Evolutionary conservation across 2,113 vertebrate species (phyloP).

Genomic region (Corvus cornix): DNA sequence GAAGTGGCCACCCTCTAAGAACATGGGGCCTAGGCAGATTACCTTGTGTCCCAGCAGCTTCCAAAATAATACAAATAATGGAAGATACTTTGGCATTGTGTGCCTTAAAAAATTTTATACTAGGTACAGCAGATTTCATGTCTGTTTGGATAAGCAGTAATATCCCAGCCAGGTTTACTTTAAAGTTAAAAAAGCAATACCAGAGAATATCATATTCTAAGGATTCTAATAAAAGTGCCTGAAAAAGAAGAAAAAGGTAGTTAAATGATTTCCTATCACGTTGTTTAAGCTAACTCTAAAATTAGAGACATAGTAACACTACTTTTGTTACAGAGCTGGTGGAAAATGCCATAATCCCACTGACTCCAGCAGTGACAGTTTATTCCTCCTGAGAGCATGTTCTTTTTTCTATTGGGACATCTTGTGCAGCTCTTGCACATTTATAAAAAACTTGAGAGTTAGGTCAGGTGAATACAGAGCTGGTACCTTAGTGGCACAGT

Average conservation of each 20-base stretch:
- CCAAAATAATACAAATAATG: not conserved
- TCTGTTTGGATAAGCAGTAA: not conserved
- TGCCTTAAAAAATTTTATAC: not conserved
- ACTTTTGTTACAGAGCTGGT: not conserved
- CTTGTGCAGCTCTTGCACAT: not conserved
- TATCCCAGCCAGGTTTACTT: not conserved
- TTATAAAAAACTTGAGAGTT: not conserved
- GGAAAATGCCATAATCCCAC: not conserved
- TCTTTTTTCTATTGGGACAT: not conserved
- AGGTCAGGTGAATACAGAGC: not conserved
- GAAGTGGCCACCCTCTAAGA: not conserved
- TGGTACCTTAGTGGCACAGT: not conserved
- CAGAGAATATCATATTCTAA: not conserved
- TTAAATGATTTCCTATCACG: not conserved
- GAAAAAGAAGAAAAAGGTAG: not conserved
- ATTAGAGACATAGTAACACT: not conserved
- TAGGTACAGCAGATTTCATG: not conserved
- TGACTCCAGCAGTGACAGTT: not conserved
- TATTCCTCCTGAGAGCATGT: not conserved
- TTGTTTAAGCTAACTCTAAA: not conserved
- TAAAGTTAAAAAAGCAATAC: not conserved
- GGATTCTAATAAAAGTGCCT: not conserved
- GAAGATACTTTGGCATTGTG: not conserved
- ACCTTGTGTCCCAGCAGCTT: not conserved
- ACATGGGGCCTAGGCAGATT: not conserved